Percentiles rank a stretch among this genome's conserved stretches.
These are phyloP conservation scores for Herminia tarsipennalis DNA, from an alignment of 2,888 invertebrate genomes.

Conservation along the genomic window DNA sequence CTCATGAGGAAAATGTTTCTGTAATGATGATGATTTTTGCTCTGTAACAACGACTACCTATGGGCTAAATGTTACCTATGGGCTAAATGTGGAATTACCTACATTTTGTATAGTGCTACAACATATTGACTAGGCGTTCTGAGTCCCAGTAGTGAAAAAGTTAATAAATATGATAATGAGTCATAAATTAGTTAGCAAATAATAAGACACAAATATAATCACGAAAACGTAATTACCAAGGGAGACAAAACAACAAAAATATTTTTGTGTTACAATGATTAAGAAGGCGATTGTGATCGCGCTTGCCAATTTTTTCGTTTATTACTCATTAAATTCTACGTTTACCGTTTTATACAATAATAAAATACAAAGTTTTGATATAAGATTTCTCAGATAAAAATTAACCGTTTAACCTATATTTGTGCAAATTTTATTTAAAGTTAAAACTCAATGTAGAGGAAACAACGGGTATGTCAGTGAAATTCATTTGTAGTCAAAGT, in stretches of 20 bases:
- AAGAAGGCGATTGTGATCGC: slow-evolving; percentile 2
- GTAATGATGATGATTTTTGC: not conserved
- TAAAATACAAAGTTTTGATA: not conserved
- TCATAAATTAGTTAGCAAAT: no score
- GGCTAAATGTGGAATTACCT: no score
- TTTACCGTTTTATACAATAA: not conserved
- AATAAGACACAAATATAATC: slow-evolving; percentile 1
- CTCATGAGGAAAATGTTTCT: not conserved
- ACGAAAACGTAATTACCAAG: slow-evolving; percentile 6
- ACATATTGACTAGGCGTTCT: no score
- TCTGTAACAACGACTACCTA: no score
- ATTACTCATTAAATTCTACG: not conserved
- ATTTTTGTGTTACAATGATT: slow-evolving; percentile 5
- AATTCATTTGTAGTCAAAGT: not conserved
- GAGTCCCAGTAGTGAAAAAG: no score
- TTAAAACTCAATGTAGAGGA: not conserved
- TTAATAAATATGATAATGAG: no score
- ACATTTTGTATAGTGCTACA: no score
- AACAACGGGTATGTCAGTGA: not conserved
- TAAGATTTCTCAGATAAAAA: no score
- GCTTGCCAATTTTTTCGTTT: slow-evolving; percentile 14
- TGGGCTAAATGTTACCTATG: no score
- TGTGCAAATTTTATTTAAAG: not conserved
- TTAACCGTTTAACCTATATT: not conserved
- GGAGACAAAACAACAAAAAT: not conserved